These are phyloP conservation scores for Diploscapter pachys DNA, from an alignment of 1,140 invertebrate species.

Conservation along the genomic window DNA sequence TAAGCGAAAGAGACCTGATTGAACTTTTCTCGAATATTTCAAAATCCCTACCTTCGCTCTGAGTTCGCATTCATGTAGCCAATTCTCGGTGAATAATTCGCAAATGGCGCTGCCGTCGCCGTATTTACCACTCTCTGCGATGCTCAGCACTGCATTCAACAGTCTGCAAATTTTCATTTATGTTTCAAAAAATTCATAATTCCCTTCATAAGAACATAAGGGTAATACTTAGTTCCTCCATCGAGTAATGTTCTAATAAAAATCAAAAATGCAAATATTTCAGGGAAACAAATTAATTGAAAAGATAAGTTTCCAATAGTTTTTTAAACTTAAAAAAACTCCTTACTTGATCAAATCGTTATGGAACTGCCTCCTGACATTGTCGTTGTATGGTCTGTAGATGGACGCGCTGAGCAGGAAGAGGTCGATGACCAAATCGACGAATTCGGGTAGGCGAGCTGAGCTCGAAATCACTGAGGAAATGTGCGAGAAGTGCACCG, in stretches of 20 bases:
- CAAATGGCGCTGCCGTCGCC: no score
- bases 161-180: no score
- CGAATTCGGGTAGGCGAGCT: slow-evolving; percentile 8
- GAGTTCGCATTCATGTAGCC: no score
- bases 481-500: slow-evolving; percentile 15
- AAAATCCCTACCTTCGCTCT: no score
- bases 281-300: not conserved
- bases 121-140: no score
- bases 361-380: slow-evolving; percentile 5
- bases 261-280: slow-evolving; percentile 1
- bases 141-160: no score
- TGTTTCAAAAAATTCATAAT: no score
- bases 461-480: slow-evolving; percentile 17
- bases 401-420: slow-evolving; percentile 16
- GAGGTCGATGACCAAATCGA: slow-evolving; percentile 16
- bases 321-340: not conserved
- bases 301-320: not conserved
- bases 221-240: not conserved
- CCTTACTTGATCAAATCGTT: slow-evolving; percentile 15
- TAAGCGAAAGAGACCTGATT: no score
- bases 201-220: no score
- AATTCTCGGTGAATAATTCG: no score
- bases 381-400: not conserved
- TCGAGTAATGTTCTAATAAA: slow-evolving; percentile 5
- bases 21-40: no score